Base-by-base conservation (phyloP, 2,797 vertebrate genomes). In the Urosaurus nigricauda region DNA sequence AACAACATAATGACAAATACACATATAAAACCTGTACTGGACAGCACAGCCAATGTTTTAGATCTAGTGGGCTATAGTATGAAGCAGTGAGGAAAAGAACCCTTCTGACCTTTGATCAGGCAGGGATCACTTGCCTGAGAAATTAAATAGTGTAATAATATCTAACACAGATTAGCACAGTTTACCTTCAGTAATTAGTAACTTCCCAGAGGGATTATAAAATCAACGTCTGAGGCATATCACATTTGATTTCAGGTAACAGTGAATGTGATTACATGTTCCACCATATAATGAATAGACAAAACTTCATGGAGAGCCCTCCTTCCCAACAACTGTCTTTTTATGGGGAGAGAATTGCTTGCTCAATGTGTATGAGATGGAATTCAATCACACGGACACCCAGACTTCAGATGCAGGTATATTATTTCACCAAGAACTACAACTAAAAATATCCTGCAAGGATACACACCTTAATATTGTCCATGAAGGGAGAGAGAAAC, bases 391-490 rank as follows among this genome's bases (percentile, higher is more conserved):
- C 24, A 19, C 7, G 26, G 40, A 14, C 43, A 60, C 24, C 37
- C 53, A 35, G 56, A 6, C 35, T 29, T 77, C 79, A 89, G 71
- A 37, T 43, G 65, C 43, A 82, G 43, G 5, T n/a, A 75, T 47
- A 35, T 21, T 14, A 43, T 2, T 40, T 56, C 47, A 58, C 35
- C 43, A 51, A 80, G 68, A 85, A 47, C 9, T 73, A 80, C 21
- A 19, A 17, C 40, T 51, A 85, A 35, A 85, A 35, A 53, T 73
- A 51, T 80, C 32, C 29, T 83, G 43, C 63, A 60, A 77, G 63
- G 43, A 43, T 70, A 21, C n/a, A 63, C 7, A 60, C n/a, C 65
- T 86, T 78, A 89, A 89, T 89, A 89, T 58, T 89, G 84, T 77
- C 47, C 43, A 86, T 5, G 24, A 84, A 71, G 35, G 75, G 29